A percentile compares a stretch with the other conserved stretches of the same genome.
Conservation (phyloP, 2,888 invertebrate species). For the Plutella xylostella region DNA sequence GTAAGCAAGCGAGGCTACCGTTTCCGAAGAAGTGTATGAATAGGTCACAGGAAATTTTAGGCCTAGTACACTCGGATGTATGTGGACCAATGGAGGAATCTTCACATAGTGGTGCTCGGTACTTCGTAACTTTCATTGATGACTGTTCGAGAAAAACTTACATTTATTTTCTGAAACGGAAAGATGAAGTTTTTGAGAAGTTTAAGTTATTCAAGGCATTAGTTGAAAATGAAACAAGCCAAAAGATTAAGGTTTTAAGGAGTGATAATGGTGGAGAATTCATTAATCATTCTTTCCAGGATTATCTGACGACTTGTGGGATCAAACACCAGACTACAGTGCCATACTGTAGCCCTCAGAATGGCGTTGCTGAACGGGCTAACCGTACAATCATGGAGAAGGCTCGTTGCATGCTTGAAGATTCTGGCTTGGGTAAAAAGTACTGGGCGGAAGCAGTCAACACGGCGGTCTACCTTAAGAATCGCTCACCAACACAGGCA, state of each 20-base stretch:
- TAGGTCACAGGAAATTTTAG: no score
- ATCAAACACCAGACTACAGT: conserved; percentile 23
- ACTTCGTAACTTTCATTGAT: no score
- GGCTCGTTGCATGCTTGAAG: conserved; percentile 15
- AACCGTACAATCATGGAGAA: conserved; percentile 16
- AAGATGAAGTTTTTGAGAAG: conserved; percentile 10
- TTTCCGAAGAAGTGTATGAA: no score
- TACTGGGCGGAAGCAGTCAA: conserved; percentile 19
- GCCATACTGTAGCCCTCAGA: conserved; percentile 25
- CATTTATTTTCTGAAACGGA: conserved; percentile 13
- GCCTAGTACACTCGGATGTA: no score
- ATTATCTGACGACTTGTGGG: conserved; percentile 14
- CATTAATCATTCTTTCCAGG: conserved; percentile 14
- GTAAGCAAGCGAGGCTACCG: no score
- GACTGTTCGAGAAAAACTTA: conserved; percentile 12
- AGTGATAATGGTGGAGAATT: conserved; percentile 20
- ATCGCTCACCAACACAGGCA: conserved; percentile 16
- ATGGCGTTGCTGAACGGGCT: conserved; percentile 26
- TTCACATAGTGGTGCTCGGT: no score
- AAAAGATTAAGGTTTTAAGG: conserved; percentile 15
- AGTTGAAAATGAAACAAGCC: conserved; percentile 19
- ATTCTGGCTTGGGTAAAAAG: conserved; percentile 11
- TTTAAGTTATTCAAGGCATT: conserved; percentile 12
- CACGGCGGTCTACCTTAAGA: conserved; percentile 16
- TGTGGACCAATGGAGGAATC: no score